These are phyloP conservation scores for Phylloscopus trochilus DNA, from an alignment of 2,113 vertebrate species.

Conservation along the genomic window DNA sequence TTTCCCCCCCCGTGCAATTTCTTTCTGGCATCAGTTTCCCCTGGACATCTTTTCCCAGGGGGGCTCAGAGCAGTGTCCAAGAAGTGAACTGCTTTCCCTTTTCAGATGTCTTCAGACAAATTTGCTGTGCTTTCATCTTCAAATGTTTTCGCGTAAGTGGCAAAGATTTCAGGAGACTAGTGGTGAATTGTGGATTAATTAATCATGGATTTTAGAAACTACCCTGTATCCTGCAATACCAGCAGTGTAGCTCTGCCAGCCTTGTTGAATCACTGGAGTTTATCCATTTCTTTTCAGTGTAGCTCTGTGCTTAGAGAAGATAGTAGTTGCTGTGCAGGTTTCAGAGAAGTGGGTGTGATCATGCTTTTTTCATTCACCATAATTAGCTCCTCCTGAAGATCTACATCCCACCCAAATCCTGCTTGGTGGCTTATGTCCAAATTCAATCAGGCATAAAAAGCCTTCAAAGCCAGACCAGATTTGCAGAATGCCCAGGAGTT, in stretches of 20 bases:
- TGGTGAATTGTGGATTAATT: neutral
- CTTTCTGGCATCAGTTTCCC: neutral
- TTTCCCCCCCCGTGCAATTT: neutral
- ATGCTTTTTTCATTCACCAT: neutral
- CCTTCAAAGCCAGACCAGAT: neutral
- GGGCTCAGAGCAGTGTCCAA: neutral
- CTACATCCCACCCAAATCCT: neutral
- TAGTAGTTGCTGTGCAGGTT: neutral
- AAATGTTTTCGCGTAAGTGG: neutral
- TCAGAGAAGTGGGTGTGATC: neutral
- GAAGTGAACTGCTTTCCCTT: neutral
- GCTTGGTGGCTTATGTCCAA: neutral
- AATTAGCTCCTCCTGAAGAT: neutral
- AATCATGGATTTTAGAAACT: neutral
- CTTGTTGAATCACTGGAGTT: neutral
- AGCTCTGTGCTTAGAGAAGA: neutral
- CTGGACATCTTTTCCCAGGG: neutral
- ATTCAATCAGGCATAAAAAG: neutral
- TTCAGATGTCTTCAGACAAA: neutral
- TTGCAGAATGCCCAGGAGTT: neutral
- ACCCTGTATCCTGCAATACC: fast-evolving
- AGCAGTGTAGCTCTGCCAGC: neutral
- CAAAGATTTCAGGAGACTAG: neutral
- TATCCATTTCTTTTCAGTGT: neutral
- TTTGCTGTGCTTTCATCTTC: neutral